Evolutionary conservation across 2,113 vertebrate genomes (phyloP), one percentile per base, ranked within the genome.

Genomic region (Halichoeres trimaculatus): DNA sequence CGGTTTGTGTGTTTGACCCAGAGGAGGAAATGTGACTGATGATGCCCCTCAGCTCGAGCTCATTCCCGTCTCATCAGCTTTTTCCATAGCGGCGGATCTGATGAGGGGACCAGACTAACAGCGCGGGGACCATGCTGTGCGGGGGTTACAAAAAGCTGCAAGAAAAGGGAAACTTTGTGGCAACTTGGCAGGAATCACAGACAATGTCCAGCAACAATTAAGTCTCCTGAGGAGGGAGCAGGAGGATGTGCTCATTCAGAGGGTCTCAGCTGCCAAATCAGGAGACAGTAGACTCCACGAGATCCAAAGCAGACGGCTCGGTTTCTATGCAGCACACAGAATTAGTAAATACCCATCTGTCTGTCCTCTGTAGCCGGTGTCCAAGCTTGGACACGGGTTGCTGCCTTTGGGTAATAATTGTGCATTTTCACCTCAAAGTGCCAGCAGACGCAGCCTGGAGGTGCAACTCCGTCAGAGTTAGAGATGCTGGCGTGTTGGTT

Each of bases 21-120:
- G 57, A 80, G 85, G 81, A 89, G 22, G 59, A 59, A 23, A 70
- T 48, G 64, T 91, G 89, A 93, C 89, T 76, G 87, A 92, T 89
- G 74, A 86, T 61, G 79, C 74, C 62, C 53, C 81, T 69, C 56
- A 67, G 74, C 75, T 50, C 35, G 36, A 17, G 24, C 17, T 73
- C 68, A 55, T 76, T 89, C 76, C 40, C 67, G 84, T 70, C 65
- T 74, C 71, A 76, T 89, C 88, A 87, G 85, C 87, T 69, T 58
- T 81, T 84, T 85, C 64, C 70, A 71, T 74, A 69, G 83, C 84
- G 84, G 78, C 90, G 88, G 91, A 86, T 85, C 74, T 87, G 76
- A 78, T 70, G 74, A 81, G 57, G 55, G 52, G 73, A 54, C 47
- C 73, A 86, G 74, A 74, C 72, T 55, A 77, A 70, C 51, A 80